Evolutionary conservation across 2,113 vertebrate species (phyloP).

Genomic region (Monarcha castaneiventris): DNA sequence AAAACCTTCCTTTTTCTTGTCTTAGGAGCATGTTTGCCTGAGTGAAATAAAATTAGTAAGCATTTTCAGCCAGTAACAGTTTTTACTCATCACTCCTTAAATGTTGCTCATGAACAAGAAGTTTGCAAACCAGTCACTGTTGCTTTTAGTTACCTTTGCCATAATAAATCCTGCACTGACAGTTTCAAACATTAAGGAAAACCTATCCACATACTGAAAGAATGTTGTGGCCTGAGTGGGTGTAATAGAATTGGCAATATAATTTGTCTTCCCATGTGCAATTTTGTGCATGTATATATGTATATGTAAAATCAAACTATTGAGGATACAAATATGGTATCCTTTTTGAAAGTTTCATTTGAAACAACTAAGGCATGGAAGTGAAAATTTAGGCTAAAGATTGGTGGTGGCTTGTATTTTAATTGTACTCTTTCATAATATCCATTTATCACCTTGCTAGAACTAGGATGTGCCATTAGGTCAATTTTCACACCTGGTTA

Average conservation of each 20-base stretch:
- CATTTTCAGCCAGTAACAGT: conserved; percentile 2
- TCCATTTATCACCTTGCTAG: not conserved
- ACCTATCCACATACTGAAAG: not conserved
- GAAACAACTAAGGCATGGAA: not conserved
- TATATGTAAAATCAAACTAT: not conserved
- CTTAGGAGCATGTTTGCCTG: not conserved
- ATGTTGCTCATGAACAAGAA: not conserved
- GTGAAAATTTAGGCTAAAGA: not conserved
- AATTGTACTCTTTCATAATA: not conserved
- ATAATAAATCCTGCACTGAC: not conserved
- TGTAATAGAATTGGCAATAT: not conserved
- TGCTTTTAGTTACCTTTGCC: not conserved
- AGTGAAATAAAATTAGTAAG: not conserved
- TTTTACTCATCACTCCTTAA: not conserved
- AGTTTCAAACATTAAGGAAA: not conserved
- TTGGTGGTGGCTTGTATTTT: not conserved
- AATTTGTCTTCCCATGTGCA: not conserved
- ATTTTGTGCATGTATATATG: not conserved
- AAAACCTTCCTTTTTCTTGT: not conserved
- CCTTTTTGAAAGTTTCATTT: not conserved
- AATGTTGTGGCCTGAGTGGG: not conserved
- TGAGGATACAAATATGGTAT: not conserved
- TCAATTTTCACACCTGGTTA: not conserved
- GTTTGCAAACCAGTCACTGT: not conserved
- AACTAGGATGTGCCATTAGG: not conserved